Percentiles rank a stretch among this genome's conserved stretches.
Conservation (phyloP, 2,113 vertebrate species). For the Lampris megalopsis region DNA sequence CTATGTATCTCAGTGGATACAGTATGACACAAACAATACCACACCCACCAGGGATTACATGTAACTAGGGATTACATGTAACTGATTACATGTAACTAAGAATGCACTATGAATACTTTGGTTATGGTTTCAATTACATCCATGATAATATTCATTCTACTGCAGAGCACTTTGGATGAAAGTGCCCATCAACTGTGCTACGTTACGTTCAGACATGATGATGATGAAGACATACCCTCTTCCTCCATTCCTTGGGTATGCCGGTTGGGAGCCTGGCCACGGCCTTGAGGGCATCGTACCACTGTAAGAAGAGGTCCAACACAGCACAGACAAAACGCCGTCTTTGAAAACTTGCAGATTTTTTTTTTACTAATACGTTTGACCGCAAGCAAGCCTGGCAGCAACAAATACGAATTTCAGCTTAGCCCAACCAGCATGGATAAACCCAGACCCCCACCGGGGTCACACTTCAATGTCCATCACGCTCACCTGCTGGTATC, state of each 20-base stretch:
- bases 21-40: too few species aligned
- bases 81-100: too few species aligned
- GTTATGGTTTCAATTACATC: too few species aligned
- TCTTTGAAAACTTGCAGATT: too few species aligned
- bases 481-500: conserved; percentile 94
- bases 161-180: not conserved
- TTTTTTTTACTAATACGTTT: too few species aligned
- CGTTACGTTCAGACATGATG: not conserved
- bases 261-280: conserved; percentile 94
- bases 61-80: too few species aligned
- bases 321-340: not conserved
- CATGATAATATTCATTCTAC: too few species aligned
- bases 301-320: conserved; percentile 78
- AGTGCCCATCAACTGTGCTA: not conserved
- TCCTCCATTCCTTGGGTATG: conserved; percentile 97
- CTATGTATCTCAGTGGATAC: too few species aligned
- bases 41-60: too few species aligned
- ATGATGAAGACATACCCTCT: conserved; percentile 83
- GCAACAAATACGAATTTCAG: not conserved
- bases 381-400: too few species aligned
- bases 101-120: too few species aligned
- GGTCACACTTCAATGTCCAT: not conserved
- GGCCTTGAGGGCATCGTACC: conserved; percentile 97
- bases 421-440: not conserved
- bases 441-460: not conserved